phyloP scores from a whole-genome alignment of 2,888 invertebrate genomes.

The Cataglyphis cursor region DNA sequence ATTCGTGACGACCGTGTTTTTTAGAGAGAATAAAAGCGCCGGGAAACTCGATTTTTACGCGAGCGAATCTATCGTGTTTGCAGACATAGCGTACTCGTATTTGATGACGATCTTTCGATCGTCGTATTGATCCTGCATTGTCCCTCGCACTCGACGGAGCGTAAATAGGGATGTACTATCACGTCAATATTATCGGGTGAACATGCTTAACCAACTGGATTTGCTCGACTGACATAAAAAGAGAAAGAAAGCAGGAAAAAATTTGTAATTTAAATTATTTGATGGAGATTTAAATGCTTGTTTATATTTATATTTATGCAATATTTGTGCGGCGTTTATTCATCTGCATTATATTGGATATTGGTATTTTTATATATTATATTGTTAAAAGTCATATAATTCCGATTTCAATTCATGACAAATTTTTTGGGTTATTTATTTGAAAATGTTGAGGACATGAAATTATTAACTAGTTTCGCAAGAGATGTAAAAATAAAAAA shows the following conservation, averaged over 20 bases:
- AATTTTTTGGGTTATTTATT: background rate
- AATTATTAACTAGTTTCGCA: constrained; percentile 24
- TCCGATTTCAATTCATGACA: background rate
- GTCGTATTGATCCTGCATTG: constrained; percentile 10
- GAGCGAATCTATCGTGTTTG: constrained; percentile 30
- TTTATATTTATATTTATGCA: constrained; percentile 4
- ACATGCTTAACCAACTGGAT: background rate
- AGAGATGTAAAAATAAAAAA: background rate
- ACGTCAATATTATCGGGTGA: background rate
- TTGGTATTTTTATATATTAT: background rate
- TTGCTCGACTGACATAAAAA: background rate
- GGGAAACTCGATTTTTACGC: constrained; percentile 22
- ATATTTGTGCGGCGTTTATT: background rate
- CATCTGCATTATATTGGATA: background rate
- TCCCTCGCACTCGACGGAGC: constrained; percentile 15
- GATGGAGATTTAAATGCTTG: background rate
- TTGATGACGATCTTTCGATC: constrained; percentile 30
- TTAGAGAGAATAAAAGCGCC: constrained; percentile 25
- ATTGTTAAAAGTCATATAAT: background rate
- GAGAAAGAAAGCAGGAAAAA: background rate
- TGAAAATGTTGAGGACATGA: background rate
- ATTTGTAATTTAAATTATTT: constrained; percentile 9
- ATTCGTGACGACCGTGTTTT: constrained; percentile 1
- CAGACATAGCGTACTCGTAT: constrained; percentile 25
- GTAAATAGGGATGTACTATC: constrained; percentile 1